These are phyloP conservation scores for Esox niger DNA, from an alignment of 2,113 vertebrate genomes.

Conservation along the genomic window DNA sequence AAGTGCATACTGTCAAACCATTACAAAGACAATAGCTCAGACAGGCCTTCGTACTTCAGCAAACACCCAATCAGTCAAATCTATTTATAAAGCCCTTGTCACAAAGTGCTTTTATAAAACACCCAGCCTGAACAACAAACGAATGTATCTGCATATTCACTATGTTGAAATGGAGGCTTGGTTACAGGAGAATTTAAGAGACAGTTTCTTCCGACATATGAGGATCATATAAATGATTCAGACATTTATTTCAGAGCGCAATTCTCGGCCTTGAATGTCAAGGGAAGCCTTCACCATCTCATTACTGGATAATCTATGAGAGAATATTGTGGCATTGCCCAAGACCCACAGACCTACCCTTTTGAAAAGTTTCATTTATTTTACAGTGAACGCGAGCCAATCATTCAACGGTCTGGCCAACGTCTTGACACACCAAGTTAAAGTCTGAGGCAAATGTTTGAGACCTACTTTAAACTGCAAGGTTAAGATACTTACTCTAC, in stretches of 20 bases:
- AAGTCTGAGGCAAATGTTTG: slow-evolving; percentile 22
- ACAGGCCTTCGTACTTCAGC: too few species aligned
- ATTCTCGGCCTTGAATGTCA: slow-evolving; percentile 30
- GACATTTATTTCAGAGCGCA: slow-evolving; percentile 21
- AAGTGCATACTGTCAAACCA: not conserved
- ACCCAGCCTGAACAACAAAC: too few species aligned
- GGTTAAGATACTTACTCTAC: not conserved
- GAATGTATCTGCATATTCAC: too few species aligned
- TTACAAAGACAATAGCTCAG: too few species aligned
- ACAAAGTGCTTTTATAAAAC: too few species aligned
- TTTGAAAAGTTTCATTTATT: slow-evolving; percentile 50
- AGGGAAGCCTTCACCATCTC: slow-evolving; percentile 33
- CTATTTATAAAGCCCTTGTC: too few species aligned
- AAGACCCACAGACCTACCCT: slow-evolving; percentile 32
- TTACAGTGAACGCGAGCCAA: slow-evolving; percentile 29
- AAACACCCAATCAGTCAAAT: too few species aligned
- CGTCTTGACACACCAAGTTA: slow-evolving; percentile 28
- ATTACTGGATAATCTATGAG: slow-evolving; percentile 46
- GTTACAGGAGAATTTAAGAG: not conserved
- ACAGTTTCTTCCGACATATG: not conserved
- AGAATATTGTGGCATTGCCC: slow-evolving; percentile 36
- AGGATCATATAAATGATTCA: slow-evolving; percentile 16
- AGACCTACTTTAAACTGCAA: not conserved
- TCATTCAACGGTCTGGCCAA: slow-evolving; percentile 38
- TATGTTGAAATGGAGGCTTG: not conserved